These are phyloP conservation scores for Gadus chalcogrammus DNA, from an alignment of 2,113 vertebrate genomes.

Conservation along the genomic window DNA sequence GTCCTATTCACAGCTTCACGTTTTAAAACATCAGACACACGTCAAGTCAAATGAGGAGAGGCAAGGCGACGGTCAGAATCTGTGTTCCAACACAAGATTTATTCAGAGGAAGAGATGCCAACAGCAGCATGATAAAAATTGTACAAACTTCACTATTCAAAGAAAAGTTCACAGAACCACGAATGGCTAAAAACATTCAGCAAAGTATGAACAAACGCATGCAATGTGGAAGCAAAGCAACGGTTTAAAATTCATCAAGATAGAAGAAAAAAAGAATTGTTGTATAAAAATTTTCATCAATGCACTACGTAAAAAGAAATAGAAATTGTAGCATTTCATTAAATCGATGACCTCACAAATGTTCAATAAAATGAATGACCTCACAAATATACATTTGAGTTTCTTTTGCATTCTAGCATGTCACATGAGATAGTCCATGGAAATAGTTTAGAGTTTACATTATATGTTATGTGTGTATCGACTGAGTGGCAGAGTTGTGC, in stretches of 20 bases:
- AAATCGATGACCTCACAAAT: constrained; percentile 91
- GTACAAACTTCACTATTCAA: constrained; percentile 99
- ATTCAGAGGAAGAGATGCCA: constrained; percentile 99
- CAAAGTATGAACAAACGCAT: constrained; percentile 97
- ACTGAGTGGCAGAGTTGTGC: constrained; percentile 98
- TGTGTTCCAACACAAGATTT: constrained; percentile 90
- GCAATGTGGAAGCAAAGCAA: constrained; percentile 94
- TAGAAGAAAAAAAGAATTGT: constrained; percentile 46
- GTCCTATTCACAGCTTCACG: too few relatives aligned
- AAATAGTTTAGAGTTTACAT: constrained; percentile 82
- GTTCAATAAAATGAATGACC: constrained; percentile 83
- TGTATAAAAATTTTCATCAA: constrained; percentile 83
- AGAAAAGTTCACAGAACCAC: constrained; percentile 95
- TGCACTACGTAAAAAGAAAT: constrained; percentile 89
- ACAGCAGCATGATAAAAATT: constrained; percentile 99
- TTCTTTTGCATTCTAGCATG: constrained; percentile 93
- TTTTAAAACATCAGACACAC: too few relatives aligned
- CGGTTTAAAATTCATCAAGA: constrained; percentile 76
- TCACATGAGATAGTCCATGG: constrained; percentile 82
- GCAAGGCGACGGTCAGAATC: background rate
- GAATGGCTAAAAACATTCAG: constrained; percentile 92
- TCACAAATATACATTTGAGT: constrained; percentile 93
- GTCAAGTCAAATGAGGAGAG: too few relatives aligned
- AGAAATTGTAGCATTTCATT: constrained; percentile 86
- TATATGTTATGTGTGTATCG: constrained; percentile 84